Percentiles rank a stretch among this genome's conserved stretches.
phyloP scores from a whole-genome alignment of 2,797 vertebrate genomes.

The Oreochromis mossambicus region DNA sequence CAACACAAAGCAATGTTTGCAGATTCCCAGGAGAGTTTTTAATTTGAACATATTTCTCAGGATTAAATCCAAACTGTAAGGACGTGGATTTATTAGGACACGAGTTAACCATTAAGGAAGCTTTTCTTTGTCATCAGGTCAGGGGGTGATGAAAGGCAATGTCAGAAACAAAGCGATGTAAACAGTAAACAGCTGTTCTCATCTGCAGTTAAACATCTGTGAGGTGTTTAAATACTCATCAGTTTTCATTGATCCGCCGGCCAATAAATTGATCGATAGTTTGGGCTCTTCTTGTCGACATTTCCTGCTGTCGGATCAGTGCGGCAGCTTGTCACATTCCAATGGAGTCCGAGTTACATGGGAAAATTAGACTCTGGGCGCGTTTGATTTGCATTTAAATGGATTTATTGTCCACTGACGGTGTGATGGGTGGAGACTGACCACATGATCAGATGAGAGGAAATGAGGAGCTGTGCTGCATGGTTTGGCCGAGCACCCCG shows the following conservation, averaged over 20 bases:
- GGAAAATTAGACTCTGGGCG: conserved; percentile 34
- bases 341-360: conserved; percentile 5
- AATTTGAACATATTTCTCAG: background rate
- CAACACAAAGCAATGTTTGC: background rate
- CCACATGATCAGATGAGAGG: conserved; percentile 41
- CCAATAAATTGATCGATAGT: background rate
- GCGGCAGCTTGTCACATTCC: conserved; percentile 38
- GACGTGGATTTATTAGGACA: background rate
- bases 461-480: conserved; percentile 34
- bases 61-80: background rate
- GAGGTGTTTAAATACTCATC: background rate
- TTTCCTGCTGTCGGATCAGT: background rate
- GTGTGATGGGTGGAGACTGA: conserved; percentile 46
- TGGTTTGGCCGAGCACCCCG: background rate
- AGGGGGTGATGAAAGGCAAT: background rate
- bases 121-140: background rate
- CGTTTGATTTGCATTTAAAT: conserved; percentile 76
- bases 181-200: background rate
- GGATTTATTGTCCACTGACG: conserved; percentile 59
- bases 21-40: background rate
- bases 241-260: background rate
- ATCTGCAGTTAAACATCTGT: background rate
- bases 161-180: background rate
- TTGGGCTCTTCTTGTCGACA: background rate
- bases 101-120: background rate